Evolutionary conservation across 2,797 vertebrate genomes (phyloP).

Genomic region (Poeciliopsis presidionis): DNA sequence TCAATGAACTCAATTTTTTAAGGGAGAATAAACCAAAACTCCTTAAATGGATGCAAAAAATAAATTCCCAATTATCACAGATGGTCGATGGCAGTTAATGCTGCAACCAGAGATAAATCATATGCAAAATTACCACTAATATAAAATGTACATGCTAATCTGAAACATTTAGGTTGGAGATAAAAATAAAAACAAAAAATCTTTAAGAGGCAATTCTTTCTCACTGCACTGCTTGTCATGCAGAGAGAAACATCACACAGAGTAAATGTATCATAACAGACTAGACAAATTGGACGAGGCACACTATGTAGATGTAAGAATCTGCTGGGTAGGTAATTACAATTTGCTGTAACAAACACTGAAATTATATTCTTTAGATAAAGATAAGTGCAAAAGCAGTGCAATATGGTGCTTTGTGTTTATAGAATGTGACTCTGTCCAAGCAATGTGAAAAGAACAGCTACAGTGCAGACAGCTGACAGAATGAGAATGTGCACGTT

Average conservation of each 20-base stretch:
- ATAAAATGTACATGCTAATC: background rate
- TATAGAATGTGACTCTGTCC: conserved; percentile 17
- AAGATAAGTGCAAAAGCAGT: background rate
- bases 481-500: conserved; percentile 45
- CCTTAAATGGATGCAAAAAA: background rate
- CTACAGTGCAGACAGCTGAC: conserved; percentile 36
- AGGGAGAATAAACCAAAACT: background rate
- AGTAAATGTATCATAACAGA: background rate
- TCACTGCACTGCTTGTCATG: background rate
- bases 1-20: background rate
- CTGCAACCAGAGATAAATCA: background rate
- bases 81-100: background rate
- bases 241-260: background rate
- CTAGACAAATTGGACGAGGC: background rate
- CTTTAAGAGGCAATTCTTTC: background rate
- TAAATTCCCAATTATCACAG: background rate
- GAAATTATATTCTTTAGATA: background rate
- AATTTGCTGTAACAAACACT: background rate
- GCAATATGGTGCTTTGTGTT: background rate
- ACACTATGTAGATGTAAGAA: background rate
- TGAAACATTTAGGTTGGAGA: background rate
- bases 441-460: conserved; percentile 9
- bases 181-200: background rate
- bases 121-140: background rate
- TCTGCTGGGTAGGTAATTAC: background rate